Conservation (phyloP, 2,888 invertebrate genomes). For the Augochlorella aurata region DNA sequence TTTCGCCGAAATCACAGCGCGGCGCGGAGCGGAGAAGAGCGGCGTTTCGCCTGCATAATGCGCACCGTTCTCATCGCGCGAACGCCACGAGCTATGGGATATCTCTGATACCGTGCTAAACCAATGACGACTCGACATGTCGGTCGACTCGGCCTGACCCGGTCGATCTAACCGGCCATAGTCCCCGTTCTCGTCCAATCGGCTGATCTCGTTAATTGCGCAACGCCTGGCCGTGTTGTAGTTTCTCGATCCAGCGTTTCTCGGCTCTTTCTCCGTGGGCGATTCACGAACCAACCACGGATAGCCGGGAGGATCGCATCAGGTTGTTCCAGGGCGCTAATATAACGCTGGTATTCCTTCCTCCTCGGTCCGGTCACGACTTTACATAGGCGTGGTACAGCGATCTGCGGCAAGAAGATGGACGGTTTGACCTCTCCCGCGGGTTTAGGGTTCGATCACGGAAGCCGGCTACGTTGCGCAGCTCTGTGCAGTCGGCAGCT, state of each 20-base stretch:
- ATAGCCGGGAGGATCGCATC: constrained; percentile 61
- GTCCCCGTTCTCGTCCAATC: constrained; percentile 45
- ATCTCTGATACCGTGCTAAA: constrained; percentile 23
- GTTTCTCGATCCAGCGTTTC: constrained; percentile 57
- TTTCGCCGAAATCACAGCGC: constrained; percentile 3
- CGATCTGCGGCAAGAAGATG: constrained; percentile 70
- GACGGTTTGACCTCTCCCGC: constrained; percentile 72
- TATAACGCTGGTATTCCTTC: constrained; percentile 64
- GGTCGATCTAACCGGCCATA: constrained; percentile 33
- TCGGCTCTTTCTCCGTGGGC: constrained; percentile 55
- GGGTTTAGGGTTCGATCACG: constrained; percentile 56
- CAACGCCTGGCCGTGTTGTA: constrained; percentile 53
- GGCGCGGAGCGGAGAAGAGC: too few species aligned
- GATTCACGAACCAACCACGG: constrained; percentile 64
- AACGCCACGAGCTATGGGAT: constrained; percentile 23
- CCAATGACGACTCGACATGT: constrained; percentile 45
- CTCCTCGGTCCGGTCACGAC: constrained; percentile 75
- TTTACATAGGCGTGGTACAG: constrained; percentile 75
- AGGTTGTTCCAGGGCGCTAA: constrained; percentile 61
- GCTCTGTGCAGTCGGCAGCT: background rate
- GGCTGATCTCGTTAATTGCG: constrained; percentile 64
- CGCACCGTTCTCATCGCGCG: constrained; percentile 25
- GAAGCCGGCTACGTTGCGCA: constrained; percentile 27
- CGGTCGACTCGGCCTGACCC: constrained; percentile 45
- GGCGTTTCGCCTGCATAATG: constrained; percentile 16